These are phyloP conservation scores for Epinephelus moara DNA, from an alignment of 2,113 vertebrate genomes.

Conservation along the genomic window DNA sequence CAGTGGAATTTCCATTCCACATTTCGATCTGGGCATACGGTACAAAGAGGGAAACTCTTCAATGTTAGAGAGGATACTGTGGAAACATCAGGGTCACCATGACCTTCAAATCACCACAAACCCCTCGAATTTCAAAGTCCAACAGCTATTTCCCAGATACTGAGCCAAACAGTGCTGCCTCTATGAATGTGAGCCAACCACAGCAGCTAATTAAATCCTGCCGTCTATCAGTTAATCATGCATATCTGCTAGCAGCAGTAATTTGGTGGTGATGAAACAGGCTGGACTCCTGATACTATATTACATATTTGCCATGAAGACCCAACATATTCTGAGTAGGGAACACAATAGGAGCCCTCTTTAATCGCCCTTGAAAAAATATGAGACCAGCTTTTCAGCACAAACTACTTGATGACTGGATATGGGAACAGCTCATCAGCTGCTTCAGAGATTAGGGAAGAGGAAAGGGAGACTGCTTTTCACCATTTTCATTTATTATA, in stretches of 20 bases:
- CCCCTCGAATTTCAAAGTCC: slow-evolving; percentile 7
- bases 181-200: background rate
- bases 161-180: slow-evolving; percentile 15
- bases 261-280: slow-evolving; percentile 67
- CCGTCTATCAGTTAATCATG: slow-evolving; percentile 17
- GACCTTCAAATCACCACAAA: slow-evolving; percentile 58
- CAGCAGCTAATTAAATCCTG: slow-evolving; percentile 56
- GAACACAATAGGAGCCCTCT: slow-evolving; percentile 54
- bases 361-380: slow-evolving; percentile 45
- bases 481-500: slow-evolving; percentile 29
- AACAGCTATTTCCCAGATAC: slow-evolving; percentile 11
- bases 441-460: slow-evolving; percentile 23
- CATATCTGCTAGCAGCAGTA: slow-evolving; percentile 43
- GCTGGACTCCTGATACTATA: background rate
- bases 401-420: slow-evolving; percentile 42
- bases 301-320: slow-evolving; percentile 3
- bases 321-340: background rate
- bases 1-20: slow-evolving; percentile 75
- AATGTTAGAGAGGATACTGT: slow-evolving; percentile 20
- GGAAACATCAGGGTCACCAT: slow-evolving; percentile 38
- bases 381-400: slow-evolving; percentile 63
- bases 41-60: slow-evolving; percentile 14
- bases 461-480: slow-evolving; percentile 31
- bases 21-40: slow-evolving; percentile 27
- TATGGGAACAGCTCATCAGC: slow-evolving; percentile 4